These are phyloP conservation scores for Zosterops borbonicus DNA, from an alignment of 2,113 vertebrate species.

Conservation along the genomic window DNA sequence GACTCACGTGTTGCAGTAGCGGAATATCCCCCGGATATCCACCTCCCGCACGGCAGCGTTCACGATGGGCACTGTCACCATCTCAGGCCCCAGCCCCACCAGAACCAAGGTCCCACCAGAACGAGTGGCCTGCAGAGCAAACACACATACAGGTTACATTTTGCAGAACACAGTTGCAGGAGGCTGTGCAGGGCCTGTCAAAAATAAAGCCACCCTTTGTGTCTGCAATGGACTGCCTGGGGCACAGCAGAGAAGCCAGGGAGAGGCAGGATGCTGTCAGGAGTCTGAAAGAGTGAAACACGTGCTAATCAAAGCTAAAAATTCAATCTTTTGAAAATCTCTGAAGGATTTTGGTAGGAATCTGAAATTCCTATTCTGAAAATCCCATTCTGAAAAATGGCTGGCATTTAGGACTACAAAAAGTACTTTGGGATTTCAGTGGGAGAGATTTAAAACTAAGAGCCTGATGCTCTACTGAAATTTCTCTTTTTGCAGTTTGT, in stretches of 20 bases:
- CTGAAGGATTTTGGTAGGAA: not conserved
- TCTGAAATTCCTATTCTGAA: not conserved
- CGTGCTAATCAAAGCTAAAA: not conserved
- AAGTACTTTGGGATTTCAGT: not conserved
- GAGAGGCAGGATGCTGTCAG: not conserved
- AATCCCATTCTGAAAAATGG: not conserved
- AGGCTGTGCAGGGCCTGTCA: not conserved
- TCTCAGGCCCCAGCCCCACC: constrained; percentile 86
- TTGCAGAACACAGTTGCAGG: not conserved
- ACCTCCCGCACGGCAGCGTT: constrained; percentile 85
- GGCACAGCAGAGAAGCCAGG: not conserved
- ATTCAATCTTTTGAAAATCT: not conserved
- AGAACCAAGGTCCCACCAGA: constrained; percentile 90
- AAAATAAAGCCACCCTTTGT: not conserved
- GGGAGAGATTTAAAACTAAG: not conserved
- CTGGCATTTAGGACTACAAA: not conserved
- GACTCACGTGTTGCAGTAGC: constrained; percentile 97
- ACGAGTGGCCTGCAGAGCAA: constrained; percentile 79
- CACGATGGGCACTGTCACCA: constrained; percentile 83
- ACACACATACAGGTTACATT: not conserved
- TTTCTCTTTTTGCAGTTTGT: not conserved
- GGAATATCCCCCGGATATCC: constrained; percentile 93
- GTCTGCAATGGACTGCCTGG: not conserved
- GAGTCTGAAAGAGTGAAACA: not conserved
- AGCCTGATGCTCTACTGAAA: not conserved